Evolutionary conservation across 2,797 vertebrate species (phyloP), one percentile per base, ranked within the genome.

Genomic region (Onychomys leucogaster): DNA sequence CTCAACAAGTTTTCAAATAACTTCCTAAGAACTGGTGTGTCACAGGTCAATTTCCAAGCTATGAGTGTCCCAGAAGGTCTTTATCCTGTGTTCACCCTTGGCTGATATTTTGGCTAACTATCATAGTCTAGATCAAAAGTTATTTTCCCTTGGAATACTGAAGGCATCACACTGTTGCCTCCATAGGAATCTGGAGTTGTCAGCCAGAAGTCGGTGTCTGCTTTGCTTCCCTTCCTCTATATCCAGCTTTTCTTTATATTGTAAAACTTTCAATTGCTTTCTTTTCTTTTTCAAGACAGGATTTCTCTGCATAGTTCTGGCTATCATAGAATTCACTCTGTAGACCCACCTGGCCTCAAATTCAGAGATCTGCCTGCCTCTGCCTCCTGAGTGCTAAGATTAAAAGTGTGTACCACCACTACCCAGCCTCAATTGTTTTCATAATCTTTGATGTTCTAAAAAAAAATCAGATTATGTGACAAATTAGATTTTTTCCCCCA

Each of bases 181-280:
- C 75, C 46, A 4, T 41, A 25, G 46, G 25, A 61, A 78, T 27
- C 41, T 32, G 37, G 46, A 12, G 9, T 41, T 89, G 52, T 67
- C 32, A 12, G 5, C 8, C 29, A 84, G 29, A 92, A 27, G 21
- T 76, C 76, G 67, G 21, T 49, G 25, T 21, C 34, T 57, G 12
- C 41, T 90, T 97, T 55, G 80, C 85, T 86, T 93, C 91, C 84
- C 69, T 67, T 93, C 46, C n/a, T 86, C 49, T 76, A 55, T 32
- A 43, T 17, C 19, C 63, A 59, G 43, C 9, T 71, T 49, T 76
- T 77, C 87, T 89, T 76, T 43, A 34, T 14, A 73, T 63, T 82
- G 29, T 37, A 86, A 94, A 12, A 5, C 75, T 94, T 96, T 34
- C 5, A 32, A 23, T 78, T 82, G 12, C n/a, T 95, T 34, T 67